These are phyloP conservation scores for Oryzias celebensis DNA, from an alignment of 2,113 vertebrate genomes.

Conservation along the genomic window DNA sequence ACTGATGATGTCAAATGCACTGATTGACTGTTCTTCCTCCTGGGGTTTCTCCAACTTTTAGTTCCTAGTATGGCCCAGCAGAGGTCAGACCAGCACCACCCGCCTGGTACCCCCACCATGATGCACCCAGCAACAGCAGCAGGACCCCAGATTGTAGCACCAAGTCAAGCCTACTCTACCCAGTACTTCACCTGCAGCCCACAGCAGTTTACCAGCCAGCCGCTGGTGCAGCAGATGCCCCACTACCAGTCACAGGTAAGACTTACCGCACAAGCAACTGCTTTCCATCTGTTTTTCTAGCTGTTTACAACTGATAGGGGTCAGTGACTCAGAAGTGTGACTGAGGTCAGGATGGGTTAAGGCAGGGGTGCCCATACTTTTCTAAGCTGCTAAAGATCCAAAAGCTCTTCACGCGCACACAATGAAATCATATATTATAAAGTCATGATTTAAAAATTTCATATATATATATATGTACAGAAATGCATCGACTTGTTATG, in stretches of 20 bases:
- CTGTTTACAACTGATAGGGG: conserved; percentile 4
- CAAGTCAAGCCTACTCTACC: conserved; percentile 87
- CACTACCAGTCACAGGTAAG: conserved; percentile 96
- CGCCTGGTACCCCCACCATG: conserved; percentile 86
- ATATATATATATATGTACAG: too few relatives aligned
- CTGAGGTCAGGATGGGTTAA: too few relatives aligned
- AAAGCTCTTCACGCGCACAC: too few relatives aligned
- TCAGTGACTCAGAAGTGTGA: too few relatives aligned
- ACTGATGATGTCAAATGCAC: not conserved
- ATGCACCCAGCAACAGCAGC: conserved; percentile 96
- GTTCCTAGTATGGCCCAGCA: conserved; percentile 97
- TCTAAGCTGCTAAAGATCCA: too few relatives aligned
- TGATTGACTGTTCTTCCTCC: conserved; percentile 2
- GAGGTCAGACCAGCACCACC: conserved; percentile 95
- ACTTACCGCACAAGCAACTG: not conserved
- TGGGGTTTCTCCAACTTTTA: conserved; percentile 54
- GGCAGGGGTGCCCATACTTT: too few relatives aligned
- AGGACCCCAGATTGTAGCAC: conserved; percentile 93
- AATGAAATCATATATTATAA: too few relatives aligned
- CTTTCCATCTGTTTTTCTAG: not conserved
- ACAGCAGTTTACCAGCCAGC: conserved; percentile 95
- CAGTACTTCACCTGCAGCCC: conserved; percentile 97
- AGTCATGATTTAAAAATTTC: too few relatives aligned
- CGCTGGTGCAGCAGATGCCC: conserved; percentile 92
- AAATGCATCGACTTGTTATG: too few relatives aligned